Base-by-base conservation (phyloP, 2,888 invertebrate genomes). In the Ectemnius cavifrons region DNA sequence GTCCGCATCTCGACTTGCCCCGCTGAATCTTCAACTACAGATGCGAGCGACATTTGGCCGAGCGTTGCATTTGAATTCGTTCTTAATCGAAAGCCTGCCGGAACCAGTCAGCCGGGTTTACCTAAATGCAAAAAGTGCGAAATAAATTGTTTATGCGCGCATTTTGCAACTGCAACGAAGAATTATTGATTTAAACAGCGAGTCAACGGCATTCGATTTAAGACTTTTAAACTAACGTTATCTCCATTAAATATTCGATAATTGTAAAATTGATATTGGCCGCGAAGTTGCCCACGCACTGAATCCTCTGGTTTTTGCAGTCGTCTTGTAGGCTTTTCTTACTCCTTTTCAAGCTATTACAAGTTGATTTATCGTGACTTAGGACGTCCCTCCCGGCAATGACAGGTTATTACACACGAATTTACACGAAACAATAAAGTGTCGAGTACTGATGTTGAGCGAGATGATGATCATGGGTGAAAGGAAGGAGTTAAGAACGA, bases 201-300 rank as follows among this genome's bases (percentile, higher is more conserved):
- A 23, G 20, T 20, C 1, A 20, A n/a, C n/a, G n/a, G n/a, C n/a
- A 23, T 2, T 23, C 2, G 23, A 23, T 23, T 3, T 0, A 23
- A 2, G 23, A 23, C 23, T 23, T 3, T 23, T 23, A 23, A 23
- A 23, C 3, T 23, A 23, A 23, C 3, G 3, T 23, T 23, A 23
- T 23, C 3, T 23, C 2, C 3, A 23, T 23, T 23, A 23, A 23
- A 23, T 23, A 23, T 23, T 23, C 23, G 23, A 23, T 23, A 2
- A 23, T 23, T 23, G 23, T 2, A 2, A 23, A 23, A 23, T 23
- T 23, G 0, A 23, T 3, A 23, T 23, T 23, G 2, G 23, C 3
- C 23, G 78, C 78, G 78, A 73, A 75, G 69, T 74, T 69, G 80
- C 81, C 80, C 78, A 80, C 81, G 81, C 81, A 67, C 28, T 78